These are phyloP conservation scores for Falco rusticolus DNA, from an alignment of 2,797 vertebrate genomes.

Conservation along the genomic window DNA sequence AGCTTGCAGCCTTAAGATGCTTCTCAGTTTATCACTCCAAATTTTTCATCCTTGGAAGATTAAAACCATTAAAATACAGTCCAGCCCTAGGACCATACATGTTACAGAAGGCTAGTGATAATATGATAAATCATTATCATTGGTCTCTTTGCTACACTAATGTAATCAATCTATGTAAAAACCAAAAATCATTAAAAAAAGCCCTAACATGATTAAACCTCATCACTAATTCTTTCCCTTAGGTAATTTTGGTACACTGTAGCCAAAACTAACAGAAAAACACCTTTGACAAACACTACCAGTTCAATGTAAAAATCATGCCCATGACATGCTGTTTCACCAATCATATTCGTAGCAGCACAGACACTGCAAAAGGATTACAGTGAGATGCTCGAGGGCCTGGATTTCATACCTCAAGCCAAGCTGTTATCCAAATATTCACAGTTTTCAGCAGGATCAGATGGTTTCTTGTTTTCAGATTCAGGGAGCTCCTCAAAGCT, in stretches of 20 bases:
- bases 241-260: background rate
- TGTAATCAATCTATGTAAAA: background rate
- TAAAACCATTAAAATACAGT: background rate
- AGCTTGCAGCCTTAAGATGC: background rate
- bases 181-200: background rate
- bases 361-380: slow-evolving; percentile 12
- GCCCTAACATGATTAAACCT: background rate
- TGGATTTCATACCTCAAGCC: slow-evolving; percentile 61
- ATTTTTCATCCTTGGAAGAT: background rate
- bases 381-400: background rate
- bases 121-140: background rate
- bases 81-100: background rate
- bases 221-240: background rate
- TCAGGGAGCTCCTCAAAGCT: slow-evolving; percentile 19
- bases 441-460: slow-evolving; percentile 28
- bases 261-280: slow-evolving; percentile 32
- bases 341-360: background rate
- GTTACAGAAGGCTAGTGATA: background rate
- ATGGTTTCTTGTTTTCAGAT: background rate
- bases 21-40: background rate
- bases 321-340: background rate
- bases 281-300: slow-evolving; percentile 28
- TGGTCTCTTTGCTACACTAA: background rate
- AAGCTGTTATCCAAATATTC: slow-evolving; percentile 31
- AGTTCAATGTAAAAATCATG: background rate